Evolutionary conservation across 64 coral and sea anemone species (phyloP), one percentile per base, ranked within the genome.

Genomic region (Porites lutea): DNA sequence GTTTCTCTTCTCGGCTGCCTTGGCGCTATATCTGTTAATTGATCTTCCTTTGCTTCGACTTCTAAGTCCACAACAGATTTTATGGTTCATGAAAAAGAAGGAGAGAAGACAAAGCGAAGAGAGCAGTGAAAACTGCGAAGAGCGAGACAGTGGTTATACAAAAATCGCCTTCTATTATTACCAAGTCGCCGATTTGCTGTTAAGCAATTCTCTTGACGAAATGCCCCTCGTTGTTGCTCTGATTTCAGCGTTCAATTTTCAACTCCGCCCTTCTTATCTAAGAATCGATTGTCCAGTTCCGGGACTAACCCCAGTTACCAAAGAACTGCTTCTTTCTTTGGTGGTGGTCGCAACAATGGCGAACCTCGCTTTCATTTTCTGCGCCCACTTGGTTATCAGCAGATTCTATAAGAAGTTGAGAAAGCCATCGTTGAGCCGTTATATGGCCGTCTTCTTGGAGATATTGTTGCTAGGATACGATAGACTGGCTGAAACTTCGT

Each of bases 371-470:
- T 1, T 82, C 27, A 37, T 37, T 37, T 37, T 37, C 27, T 37
- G 27, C 27, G 27, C 27, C 27, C 27, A 37, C 27, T 37, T 37
- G 27, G 27, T 37, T 37, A 37, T 37, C 27, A 37, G 27, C 27
- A 37, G 1, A 37, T 37, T 37, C 27, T 1, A 37, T 37, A 37
- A 37, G 27, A 37, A 37, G 27, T 1, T 37, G 27, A 37, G 27
- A 45, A 88, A 8, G 16, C 77, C 81, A 20, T 60, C 65, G 0
- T 14, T 91, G 52, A 48, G 61, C 63, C 52, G 65, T 22, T 95
- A 97, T 63, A 72, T 82, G 15, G 95, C 95, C 10, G 92, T 79
- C 52, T 54, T 91, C 12, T n/a, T 97, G 43, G 95, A 97, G 61
- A 86, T 82, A 13, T 71, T 94, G 13, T 72, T 97, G 27, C 27